Base-by-base conservation (phyloP, 2,113 vertebrate species). In the Petaurus breviceps region DNA sequence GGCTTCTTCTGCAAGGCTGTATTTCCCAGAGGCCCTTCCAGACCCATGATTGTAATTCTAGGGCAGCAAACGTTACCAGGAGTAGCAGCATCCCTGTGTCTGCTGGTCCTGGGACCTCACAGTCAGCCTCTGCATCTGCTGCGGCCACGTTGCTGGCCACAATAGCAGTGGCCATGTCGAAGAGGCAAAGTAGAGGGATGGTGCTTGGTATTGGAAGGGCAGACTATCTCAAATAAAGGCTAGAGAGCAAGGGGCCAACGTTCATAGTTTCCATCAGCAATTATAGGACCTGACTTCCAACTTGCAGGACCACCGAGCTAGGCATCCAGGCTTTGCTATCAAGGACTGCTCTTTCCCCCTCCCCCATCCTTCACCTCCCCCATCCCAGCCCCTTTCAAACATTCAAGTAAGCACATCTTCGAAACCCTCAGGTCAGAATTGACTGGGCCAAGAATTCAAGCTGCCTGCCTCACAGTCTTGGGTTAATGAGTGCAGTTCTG, bases 381-480 rank as follows among this genome's bases (percentile, higher is more conserved):
- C 53, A 84, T 0, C 57, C 19, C 49, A 54, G 16, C 51, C 24
- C 57, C 91, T 24, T 11, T 11, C 46, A 16, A 91, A 25, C 8
- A 92, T 19, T 92, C 91, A 92, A 93, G 94, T 94, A 92, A 26
- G 0, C 28, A 55, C 1, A 0, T 19, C 54, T 3, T 53, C 92
- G 50, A 51, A 90, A 51, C 26, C 25, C 57, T 93, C 28, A 43
- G 84, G 12, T 43, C 91, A 22, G 31, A 89, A 77, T 90, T 43
- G 57, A 19, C 9, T 77, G 24, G 37, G 93, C 95, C 94, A 94
- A 93, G 37, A 10, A 91, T 95, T 12, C 1, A 31, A 12, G 49
- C 25, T 96, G 97, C 31, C 68, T 93, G 11, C 96, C 94, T 92
- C 77, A 84, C 51, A 31, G 50, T 91, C 90, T 95, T 96, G 96